These are phyloP conservation scores for Drosophila hawaiiensis DNA, from an alignment of 2,888 invertebrate genomes.

Conservation along the genomic window DNA sequence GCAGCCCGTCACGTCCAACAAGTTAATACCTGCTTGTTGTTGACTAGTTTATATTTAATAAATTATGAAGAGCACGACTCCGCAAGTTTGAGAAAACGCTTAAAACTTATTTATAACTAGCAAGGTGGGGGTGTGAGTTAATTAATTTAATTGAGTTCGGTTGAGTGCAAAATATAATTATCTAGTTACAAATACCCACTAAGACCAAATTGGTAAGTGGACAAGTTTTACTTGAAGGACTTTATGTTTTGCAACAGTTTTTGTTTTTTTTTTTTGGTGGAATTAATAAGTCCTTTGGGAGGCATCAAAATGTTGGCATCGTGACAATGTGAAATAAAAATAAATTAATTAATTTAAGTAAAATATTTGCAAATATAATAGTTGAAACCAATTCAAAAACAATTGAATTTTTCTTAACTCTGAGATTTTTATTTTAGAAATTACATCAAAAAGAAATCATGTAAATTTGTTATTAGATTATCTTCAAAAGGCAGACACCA, in stretches of 20 bases:
- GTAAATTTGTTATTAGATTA: background rate
- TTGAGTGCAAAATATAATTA: constrained; percentile 27
- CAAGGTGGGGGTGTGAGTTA: constrained; percentile 40
- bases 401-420: too few relatives aligned
- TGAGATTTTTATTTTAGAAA: background rate
- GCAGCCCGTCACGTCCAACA: background rate
- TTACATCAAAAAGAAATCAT: background rate
- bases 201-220: background rate
- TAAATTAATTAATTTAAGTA: background rate
- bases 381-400: background rate
- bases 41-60: constrained; percentile 40
- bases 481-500: background rate
- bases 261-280: background rate
- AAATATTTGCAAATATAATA: background rate
- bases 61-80: constrained; percentile 47
- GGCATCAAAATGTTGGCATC: background rate
- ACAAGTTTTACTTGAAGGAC: constrained; percentile 5
- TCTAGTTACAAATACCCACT: background rate
- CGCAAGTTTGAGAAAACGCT: constrained; percentile 1
- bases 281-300: constrained; percentile 7
- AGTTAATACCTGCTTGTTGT: background rate
- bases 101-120: background rate
- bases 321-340: background rate
- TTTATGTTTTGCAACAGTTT: constrained; percentile 15
- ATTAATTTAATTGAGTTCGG: constrained; percentile 68